phyloP scores from a whole-genome alignment of 2,888 invertebrate species.

The Stenoptilia bipunctidactyla region DNA sequence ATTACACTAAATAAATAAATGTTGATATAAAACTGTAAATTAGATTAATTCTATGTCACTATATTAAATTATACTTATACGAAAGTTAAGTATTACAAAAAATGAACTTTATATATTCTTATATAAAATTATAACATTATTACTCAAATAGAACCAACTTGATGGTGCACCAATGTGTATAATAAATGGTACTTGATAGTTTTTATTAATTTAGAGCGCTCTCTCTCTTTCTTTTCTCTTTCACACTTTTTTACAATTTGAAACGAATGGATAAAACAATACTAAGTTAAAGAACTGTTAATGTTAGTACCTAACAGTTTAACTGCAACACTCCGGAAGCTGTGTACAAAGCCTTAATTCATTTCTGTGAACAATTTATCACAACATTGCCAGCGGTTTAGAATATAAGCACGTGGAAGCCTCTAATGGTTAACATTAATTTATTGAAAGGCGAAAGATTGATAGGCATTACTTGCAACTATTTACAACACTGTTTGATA shows the following conservation, averaged over 20 bases:
- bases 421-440: constrained; percentile 53
- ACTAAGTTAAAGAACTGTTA: constrained; percentile 30
- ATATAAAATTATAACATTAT: no score
- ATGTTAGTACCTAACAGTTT: constrained; percentile 63
- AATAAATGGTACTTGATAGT: no score
- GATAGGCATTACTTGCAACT: constrained; percentile 36
- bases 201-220: background rate
- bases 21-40: constrained; percentile 10
- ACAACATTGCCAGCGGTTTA: constrained; percentile 53
- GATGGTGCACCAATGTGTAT: constrained; percentile 22
- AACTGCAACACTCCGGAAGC: constrained; percentile 68
- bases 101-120: background rate
- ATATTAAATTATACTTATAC: constrained; percentile 1
- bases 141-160: no score
- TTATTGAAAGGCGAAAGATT: no score
- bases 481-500: constrained; percentile 37
- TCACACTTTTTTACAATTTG: constrained; percentile 17
- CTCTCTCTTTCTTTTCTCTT: constrained; percentile 2
- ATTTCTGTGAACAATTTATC: constrained; percentile 43
- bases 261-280: no score
- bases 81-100: background rate
- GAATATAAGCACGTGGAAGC: constrained; percentile 31
- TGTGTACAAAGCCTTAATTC: constrained; percentile 65
- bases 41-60: background rate
- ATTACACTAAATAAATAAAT: constrained; percentile 52